A percentile compares a stretch with the other conserved stretches of the same genome.
Evolutionary conservation across 2,888 invertebrate genomes (phyloP).

Genomic region (Drosophila greeni): DNA sequence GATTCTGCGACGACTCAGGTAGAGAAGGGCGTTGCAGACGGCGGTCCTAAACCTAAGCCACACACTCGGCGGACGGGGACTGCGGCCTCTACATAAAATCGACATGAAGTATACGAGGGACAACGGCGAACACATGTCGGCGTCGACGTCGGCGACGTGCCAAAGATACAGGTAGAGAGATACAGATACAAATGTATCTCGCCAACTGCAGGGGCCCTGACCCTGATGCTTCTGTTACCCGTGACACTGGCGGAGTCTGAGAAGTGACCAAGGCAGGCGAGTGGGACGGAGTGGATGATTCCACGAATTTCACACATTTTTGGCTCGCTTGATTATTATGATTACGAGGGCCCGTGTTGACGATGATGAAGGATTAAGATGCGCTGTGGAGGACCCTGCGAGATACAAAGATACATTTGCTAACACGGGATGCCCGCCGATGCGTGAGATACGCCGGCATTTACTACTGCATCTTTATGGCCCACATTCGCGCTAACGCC

Average conservation of each 20-base stretch:
- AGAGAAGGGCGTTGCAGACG: conserved; percentile 63
- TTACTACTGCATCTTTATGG: conserved; percentile 25
- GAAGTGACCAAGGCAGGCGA: conserved; percentile 33
- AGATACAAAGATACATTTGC: conserved; percentile 23
- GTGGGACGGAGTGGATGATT: conserved; percentile 36
- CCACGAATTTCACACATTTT: conserved; percentile 71
- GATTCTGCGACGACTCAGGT: conserved; percentile 39
- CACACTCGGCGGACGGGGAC: conserved; percentile 27
- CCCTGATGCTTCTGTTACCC: conserved; percentile 19
- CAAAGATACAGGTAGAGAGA: conserved; percentile 72
- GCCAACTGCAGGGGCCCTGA: conserved; percentile 23
- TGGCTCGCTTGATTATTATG: conserved; percentile 41
- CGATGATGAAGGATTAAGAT: conserved; percentile 69
- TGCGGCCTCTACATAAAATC: conserved; percentile 56
- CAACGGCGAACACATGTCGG: conserved; percentile 65
- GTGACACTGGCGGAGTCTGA: conserved; percentile 67
- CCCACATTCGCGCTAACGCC: conserved; percentile 10
- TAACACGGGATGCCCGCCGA: conserved; percentile 10
- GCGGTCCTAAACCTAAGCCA: conserved; percentile 55
- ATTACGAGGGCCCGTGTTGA: conserved; percentile 45
- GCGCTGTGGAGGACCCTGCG: conserved; percentile 16
- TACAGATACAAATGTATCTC: conserved; percentile 56
- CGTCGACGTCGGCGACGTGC: conserved; percentile 65
- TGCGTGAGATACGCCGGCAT: conserved; percentile 22
- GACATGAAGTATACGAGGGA: conserved; percentile 59